A percentile compares a stretch with the other conserved stretches of the same genome.
Conservation (phyloP, 2,113 vertebrate species). For the Bujurquina vittata region DNA sequence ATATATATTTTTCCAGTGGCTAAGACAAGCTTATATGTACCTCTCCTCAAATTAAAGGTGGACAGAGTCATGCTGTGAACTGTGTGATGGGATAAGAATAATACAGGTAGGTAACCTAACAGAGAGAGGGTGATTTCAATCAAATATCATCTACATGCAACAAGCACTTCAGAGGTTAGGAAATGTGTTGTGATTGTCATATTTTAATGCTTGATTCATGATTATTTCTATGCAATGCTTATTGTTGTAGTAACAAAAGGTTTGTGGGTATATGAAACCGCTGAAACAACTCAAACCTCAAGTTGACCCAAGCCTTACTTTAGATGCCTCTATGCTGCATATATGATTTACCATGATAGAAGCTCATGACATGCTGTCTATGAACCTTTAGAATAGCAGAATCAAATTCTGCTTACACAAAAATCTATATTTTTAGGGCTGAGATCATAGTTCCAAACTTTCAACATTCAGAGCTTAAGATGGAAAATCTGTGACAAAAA, state of each 20-base stretch:
- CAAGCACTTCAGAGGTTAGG: background rate
- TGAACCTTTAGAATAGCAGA: background rate
- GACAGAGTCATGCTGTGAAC: background rate
- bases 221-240: too few relatives aligned
- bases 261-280: background rate
- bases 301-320: background rate
- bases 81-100: background rate
- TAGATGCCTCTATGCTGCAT: background rate
- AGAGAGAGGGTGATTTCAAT: background rate
- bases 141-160: background rate
- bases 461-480: background rate
- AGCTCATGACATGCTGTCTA: background rate
- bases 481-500: background rate
- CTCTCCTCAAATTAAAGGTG: background rate
- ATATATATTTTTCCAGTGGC: background rate
- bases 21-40: background rate
- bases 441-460: conserved; percentile 35
- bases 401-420: background rate
- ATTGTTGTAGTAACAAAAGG: background rate
- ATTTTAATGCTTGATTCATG: background rate
- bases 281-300: background rate
- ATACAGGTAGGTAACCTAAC: background rate
- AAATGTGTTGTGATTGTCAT: background rate
- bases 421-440: background rate
- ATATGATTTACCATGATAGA: background rate